A percentile compares a stretch with the other conserved stretches of the same genome.
Evolutionary conservation across 2,888 invertebrate genomes (phyloP).

Genomic region (Adineta ricciae): DNA sequence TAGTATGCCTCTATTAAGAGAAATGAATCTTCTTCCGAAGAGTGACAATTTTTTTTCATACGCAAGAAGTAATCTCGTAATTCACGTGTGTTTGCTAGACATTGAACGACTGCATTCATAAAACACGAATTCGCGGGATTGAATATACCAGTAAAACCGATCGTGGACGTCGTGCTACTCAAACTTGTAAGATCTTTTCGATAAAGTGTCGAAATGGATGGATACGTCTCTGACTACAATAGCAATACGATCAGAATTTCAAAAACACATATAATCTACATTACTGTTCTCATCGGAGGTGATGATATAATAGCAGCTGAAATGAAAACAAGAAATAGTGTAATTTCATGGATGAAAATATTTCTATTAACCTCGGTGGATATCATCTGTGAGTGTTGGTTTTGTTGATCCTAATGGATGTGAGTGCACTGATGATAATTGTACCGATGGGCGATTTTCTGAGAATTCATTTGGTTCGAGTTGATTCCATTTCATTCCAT

Average conservation of each 20-base stretch:
- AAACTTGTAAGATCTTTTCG: not conserved
- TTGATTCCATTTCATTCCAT: not conserved
- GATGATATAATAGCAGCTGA: too few species aligned
- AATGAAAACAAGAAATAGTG: too few species aligned
- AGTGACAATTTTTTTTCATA: conserved; percentile 38
- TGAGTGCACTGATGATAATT: not conserved
- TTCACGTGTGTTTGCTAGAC: conserved; percentile 52
- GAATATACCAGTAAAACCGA: conserved; percentile 52
- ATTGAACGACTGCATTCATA: conserved; percentile 54
- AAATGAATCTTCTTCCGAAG: too few species aligned
- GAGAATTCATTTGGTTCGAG: not conserved
- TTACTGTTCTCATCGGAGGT: not conserved
- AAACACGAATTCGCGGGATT: conserved; percentile 56
- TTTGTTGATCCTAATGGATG: not conserved
- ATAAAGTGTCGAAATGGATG: not conserved
- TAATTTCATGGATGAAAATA: too few species aligned
- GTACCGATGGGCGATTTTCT: not conserved
- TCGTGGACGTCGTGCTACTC: not conserved
- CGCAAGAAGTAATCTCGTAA: conserved; percentile 53
- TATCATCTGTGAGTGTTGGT: not conserved
- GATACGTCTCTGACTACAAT: not conserved
- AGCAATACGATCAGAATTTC: not conserved
- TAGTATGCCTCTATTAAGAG: conserved; percentile 42
- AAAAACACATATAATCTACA: not conserved
- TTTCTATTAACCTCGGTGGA: too few species aligned